These are phyloP conservation scores for Limonius californicus DNA, from an alignment of 1,140 invertebrate species.

Conservation along the genomic window DNA sequence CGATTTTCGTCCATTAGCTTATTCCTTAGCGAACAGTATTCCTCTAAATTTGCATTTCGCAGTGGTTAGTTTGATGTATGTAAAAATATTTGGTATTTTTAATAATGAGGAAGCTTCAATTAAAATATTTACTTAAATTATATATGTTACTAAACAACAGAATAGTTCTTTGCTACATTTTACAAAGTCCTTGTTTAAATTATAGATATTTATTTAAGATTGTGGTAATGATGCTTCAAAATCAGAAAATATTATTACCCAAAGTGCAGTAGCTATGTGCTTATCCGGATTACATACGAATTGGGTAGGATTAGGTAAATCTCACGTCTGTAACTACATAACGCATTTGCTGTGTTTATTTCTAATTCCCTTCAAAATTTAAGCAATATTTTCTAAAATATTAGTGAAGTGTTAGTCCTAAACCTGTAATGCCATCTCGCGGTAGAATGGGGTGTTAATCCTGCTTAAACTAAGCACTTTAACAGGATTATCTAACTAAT, in stretches of 20 bases:
- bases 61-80: no score
- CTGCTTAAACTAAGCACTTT: constrained; percentile 37
- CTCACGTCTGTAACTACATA: neutral
- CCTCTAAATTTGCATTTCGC: no score
- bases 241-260: neutral
- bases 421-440: constrained; percentile 7
- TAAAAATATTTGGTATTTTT: no score
- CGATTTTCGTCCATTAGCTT: no score
- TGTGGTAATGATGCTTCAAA: neutral
- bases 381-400: constrained; percentile 11
- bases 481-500: constrained; percentile 40
- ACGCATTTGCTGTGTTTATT: neutral
- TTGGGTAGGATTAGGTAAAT: neutral
- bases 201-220: neutral
- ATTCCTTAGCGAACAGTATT: no score
- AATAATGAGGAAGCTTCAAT: no score
- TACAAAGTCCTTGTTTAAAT: no score
- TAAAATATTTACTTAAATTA: no score
- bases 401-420: constrained; percentile 8
- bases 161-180: no score
- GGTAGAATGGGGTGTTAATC: constrained; percentile 42
- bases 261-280: neutral
- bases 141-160: no score
- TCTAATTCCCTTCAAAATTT: constrained; percentile 5
- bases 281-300: no score